These are phyloP conservation scores for Hippasteria phrygiana DNA, from an alignment of 53 echinoderm and acorn worm genomes.

Conservation along the genomic window DNA sequence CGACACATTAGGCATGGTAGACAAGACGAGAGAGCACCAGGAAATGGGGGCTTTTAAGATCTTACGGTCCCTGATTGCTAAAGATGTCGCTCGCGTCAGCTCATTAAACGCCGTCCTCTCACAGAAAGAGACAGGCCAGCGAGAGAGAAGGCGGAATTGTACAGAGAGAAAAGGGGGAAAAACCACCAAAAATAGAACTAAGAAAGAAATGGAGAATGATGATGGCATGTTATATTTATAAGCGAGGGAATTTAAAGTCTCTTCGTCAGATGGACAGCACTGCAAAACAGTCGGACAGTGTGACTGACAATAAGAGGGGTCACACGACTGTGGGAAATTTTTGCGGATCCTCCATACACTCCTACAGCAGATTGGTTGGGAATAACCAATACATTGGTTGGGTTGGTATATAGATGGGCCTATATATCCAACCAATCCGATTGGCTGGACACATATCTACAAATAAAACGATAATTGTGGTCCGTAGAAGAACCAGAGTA, in stretches of 20 bases:
- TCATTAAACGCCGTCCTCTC: constrained; percentile 63
- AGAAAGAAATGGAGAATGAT: constrained; percentile 11
- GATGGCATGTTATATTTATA: background rate
- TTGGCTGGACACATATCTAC: no score
- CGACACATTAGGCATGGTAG: constrained; percentile 62
- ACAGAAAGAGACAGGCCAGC: background rate
- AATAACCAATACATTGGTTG: no score
- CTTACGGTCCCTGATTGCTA: constrained; percentile 67
- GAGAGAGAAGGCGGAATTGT: background rate
- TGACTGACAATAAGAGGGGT: no score
- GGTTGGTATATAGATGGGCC: no score
- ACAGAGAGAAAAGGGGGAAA: background rate
- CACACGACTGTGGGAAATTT: no score
- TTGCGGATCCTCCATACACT: no score
- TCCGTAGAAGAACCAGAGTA: no score
- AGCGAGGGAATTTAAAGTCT: background rate
- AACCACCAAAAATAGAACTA: background rate
- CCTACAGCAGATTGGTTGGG: no score
- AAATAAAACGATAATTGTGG: no score
- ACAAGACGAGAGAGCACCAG: constrained; percentile 24
- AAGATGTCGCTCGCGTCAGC: constrained; percentile 71
- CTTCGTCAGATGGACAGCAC: background rate
- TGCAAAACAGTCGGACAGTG: background rate
- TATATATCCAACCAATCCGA: no score
- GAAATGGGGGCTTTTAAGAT: constrained; percentile 75